Evolutionary conservation across 2,797 vertebrate genomes (phyloP).

Genomic region (Macrochelys suwanniensis): DNA sequence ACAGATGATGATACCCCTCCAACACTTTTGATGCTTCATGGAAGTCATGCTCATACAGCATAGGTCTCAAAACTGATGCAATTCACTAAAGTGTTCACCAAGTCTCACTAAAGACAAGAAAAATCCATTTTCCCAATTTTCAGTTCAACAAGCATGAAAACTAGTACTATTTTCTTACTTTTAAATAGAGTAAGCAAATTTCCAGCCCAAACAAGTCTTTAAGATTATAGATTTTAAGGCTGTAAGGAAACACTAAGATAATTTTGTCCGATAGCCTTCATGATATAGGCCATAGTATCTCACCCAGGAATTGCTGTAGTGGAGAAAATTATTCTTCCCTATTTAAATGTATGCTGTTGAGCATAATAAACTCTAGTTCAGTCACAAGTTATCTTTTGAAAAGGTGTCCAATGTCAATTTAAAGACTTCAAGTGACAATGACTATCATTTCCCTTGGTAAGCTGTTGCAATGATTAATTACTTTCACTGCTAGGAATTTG

Average conservation of each 20-base stretch:
- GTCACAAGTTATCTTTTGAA: not conserved
- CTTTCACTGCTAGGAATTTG: not conserved
- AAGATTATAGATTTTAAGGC: not conserved
- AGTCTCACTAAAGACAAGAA: not conserved
- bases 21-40: not conserved
- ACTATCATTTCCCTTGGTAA: not conserved
- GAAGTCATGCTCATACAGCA: not conserved
- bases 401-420: not conserved
- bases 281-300: not conserved
- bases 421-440: not conserved
- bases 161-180: not conserved
- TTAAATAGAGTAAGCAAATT: not conserved
- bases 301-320: not conserved
- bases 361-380: not conserved
- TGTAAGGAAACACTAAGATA: not conserved
- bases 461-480: not conserved
- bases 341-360: not conserved
- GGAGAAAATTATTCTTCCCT: not conserved
- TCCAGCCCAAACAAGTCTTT: not conserved
- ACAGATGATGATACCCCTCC: not conserved
- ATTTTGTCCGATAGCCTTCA: not conserved
- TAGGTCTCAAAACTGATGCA: not conserved
- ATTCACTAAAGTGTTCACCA: rapidly evolving
- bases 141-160: not conserved
- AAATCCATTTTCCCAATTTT: not conserved